phyloP scores from a whole-genome alignment of 2,113 vertebrate genomes.

The Myotis brandtii region DNA sequence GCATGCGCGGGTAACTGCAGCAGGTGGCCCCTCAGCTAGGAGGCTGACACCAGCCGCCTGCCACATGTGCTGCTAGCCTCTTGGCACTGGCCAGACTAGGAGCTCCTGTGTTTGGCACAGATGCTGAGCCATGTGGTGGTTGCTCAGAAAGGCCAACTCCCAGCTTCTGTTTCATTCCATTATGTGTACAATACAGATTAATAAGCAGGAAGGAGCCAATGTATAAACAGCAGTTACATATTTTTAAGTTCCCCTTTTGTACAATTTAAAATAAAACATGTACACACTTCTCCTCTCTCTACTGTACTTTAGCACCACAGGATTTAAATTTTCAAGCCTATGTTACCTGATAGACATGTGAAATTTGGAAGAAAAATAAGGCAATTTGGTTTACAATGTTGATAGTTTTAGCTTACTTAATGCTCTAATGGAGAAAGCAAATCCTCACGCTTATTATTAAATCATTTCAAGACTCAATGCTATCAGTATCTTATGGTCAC shows the following conservation, averaged over 20 bases:
- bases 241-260: constrained; percentile 92
- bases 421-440: constrained; percentile 90
- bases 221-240: constrained; percentile 92
- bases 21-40: constrained; percentile 53
- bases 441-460: constrained; percentile 84
- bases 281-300: constrained; percentile 91
- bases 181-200: constrained; percentile 92
- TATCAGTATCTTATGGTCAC: constrained; percentile 84
- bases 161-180: constrained; percentile 84
- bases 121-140: constrained; percentile 58
- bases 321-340: constrained; percentile 94
- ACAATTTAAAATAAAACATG: constrained; percentile 94
- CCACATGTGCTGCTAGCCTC: constrained; percentile 68
- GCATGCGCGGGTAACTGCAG: neutral
- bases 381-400: constrained; percentile 94
- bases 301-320: constrained; percentile 96
- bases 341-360: constrained; percentile 94
- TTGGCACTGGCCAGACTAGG: constrained; percentile 84
- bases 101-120: constrained; percentile 79
- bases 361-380: constrained; percentile 95
- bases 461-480: constrained; percentile 83
- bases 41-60: constrained; percentile 61
- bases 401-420: constrained; percentile 91
- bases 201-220: constrained; percentile 93
- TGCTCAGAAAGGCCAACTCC: constrained; percentile 81